Evolutionary conservation across 2,113 vertebrate species (phyloP).

Genomic region (Motacilla alba): DNA sequence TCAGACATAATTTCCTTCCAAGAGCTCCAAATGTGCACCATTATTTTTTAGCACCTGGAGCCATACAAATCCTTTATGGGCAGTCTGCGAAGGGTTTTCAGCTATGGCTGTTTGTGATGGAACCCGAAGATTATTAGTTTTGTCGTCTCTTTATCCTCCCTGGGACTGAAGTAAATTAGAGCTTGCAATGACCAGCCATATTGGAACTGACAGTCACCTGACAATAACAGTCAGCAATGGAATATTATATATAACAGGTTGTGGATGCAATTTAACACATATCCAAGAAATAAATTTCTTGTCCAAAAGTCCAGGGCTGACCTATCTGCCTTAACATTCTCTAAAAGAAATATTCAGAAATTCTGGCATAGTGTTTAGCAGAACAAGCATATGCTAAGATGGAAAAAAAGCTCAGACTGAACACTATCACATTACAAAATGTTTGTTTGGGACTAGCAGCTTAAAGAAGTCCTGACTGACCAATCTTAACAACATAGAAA

Average conservation of each 20-base stretch:
- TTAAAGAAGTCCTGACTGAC: neutral
- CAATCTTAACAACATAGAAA: neutral
- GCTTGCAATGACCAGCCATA: neutral
- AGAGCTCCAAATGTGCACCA: neutral
- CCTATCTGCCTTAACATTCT: neutral
- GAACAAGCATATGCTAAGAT: neutral
- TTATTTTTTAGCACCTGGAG: neutral
- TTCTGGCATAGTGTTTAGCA: neutral
- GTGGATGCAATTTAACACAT: neutral
- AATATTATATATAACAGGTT: neutral
- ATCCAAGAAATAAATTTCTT: neutral
- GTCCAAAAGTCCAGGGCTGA: neutral
- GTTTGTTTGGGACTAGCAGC: neutral
- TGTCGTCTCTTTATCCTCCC: neutral
- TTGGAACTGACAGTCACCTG: neutral
- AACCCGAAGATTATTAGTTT: neutral
- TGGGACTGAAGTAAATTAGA: neutral
- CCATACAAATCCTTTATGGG: neutral
- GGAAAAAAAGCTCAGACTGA: neutral
- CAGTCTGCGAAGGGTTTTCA: neutral
- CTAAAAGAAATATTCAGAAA: neutral
- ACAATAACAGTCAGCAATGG: neutral
- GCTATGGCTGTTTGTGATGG: neutral
- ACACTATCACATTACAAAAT: neutral
- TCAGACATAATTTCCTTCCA: neutral